phyloP scores from a whole-genome alignment of 2,113 vertebrate genomes.

The Misgurnus mizolepis region DNA sequence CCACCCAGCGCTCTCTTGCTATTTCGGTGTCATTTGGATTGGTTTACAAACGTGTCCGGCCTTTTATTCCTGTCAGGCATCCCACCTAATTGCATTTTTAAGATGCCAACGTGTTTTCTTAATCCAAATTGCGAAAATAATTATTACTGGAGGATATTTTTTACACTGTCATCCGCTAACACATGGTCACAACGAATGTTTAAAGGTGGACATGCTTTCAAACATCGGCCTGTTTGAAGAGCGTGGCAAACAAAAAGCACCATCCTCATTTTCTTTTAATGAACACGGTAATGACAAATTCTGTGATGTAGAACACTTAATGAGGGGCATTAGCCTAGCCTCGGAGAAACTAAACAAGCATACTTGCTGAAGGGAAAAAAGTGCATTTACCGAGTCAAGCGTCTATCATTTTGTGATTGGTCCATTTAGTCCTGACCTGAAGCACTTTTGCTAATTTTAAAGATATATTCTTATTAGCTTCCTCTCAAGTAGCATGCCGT shows the following conservation, averaged over 20 bases:
- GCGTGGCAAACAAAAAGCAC: not conserved
- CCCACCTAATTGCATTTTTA: constrained; percentile 24
- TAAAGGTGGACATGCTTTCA: not conserved
- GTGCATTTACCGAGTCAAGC: constrained; percentile 33
- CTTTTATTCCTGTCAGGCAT: not conserved
- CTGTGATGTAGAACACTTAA: constrained; percentile 12
- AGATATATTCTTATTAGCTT: constrained; percentile 34
- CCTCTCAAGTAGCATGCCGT: constrained; percentile 19
- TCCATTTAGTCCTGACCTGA: constrained; percentile 46
- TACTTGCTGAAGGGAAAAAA: constrained; percentile 3
- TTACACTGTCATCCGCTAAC: not conserved
- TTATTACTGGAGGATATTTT: constrained; percentile 44
- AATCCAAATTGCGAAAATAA: constrained; percentile 31
- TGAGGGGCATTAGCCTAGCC: constrained; percentile 28
- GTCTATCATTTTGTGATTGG: constrained; percentile 38
- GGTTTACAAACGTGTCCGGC: constrained; percentile 11
- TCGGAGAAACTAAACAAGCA: not conserved
- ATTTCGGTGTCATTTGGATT: constrained; percentile 19
- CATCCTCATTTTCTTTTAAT: constrained; percentile 12
- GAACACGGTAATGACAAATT: constrained; percentile 9
- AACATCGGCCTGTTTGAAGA: not conserved
- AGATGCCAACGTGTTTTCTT: constrained; percentile 12
- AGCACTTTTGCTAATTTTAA: constrained; percentile 36
- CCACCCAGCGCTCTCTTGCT: not conserved
- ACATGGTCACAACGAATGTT: not conserved